Evolutionary conservation across 2,113 vertebrate species (phyloP), one percentile per base, ranked within the genome.

Genomic region (Burhinus bistriatus): DNA sequence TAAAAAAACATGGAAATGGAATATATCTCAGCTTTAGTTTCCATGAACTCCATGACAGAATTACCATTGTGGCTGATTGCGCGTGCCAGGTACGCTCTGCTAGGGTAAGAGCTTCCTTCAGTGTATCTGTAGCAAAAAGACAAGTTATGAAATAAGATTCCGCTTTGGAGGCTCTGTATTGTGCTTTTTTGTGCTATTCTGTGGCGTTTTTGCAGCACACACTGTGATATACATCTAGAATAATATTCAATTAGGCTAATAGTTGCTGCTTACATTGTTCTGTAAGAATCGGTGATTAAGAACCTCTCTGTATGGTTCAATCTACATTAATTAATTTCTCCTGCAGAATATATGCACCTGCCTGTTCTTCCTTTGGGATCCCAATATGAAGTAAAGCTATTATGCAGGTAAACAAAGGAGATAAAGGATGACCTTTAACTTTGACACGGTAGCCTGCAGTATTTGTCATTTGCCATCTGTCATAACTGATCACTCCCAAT

Each of bases 191-290:
- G 57, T 6, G 73, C 73, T 73, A 16, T n/a, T n/a, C n/a, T n/a
- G n/a, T n/a, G n/a, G n/a, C n/a, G 49, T 15, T 91, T 85, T 59
- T 91, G 71, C 62, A 77, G 78, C 85, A 14, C 47, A 54, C 25
- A 5, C n/a, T 42, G 30, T 66, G 91, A 73, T 90, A 51, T 36
- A 44, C 78, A 47, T 66, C 65, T 72, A 73, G 73, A 83, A 77
- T 88, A 80, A 95, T 77, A 85, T 80, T 91, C 70, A 86, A 20
- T 95, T 80, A 95, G 91, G 78, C 36, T 93, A 38, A 94, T 80
- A 80, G 89, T 34, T 71, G 89, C 72, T 91, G 73, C 93, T 83
- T 7, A 9, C 80, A 38, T 75, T 87, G 68, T 49, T 81, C n/a
- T 40, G n/a, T 20, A 57, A 84, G 95, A 52, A 55, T 21, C 5